These are phyloP conservation scores for Rousettus leschenaultii DNA, from an alignment of 2,113 vertebrate genomes.

Conservation along the genomic window DNA sequence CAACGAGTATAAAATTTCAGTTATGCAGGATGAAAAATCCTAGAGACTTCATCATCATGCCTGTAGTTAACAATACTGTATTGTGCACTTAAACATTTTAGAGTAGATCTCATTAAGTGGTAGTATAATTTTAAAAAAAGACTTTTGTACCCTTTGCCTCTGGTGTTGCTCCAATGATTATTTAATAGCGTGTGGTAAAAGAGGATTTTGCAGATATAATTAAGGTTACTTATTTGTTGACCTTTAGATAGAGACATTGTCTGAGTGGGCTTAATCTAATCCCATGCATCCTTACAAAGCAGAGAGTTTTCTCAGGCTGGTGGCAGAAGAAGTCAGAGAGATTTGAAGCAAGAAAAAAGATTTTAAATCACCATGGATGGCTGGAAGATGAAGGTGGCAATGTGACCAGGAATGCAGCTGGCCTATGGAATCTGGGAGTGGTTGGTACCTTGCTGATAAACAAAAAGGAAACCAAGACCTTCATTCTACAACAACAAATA, in stretches of 20 bases:
- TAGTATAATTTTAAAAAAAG: background rate
- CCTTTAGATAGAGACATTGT: background rate
- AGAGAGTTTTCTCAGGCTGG: background rate
- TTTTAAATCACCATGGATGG: background rate
- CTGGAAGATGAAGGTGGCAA: background rate
- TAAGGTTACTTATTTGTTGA: background rate
- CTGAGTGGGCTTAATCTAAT: fast-evolving
- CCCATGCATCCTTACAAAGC: background rate
- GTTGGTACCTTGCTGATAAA: background rate
- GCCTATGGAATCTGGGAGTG: background rate
- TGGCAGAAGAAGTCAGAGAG: background rate
- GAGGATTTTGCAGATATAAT: background rate
- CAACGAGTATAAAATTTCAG: background rate
- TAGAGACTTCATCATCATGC: background rate
- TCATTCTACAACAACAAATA: background rate
- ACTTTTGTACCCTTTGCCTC: background rate
- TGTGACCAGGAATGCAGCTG: background rate
- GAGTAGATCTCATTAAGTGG: background rate
- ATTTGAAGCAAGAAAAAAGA: background rate
- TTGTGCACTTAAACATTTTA: background rate
- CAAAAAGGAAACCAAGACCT: background rate
- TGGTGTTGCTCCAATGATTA: background rate
- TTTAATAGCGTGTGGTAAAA: background rate
- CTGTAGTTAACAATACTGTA: background rate
- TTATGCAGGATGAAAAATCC: background rate